Evolutionary conservation across 2,113 vertebrate species (phyloP), one percentile per base, ranked within the genome.

Genomic region (Neotragus pygmaeus): DNA sequence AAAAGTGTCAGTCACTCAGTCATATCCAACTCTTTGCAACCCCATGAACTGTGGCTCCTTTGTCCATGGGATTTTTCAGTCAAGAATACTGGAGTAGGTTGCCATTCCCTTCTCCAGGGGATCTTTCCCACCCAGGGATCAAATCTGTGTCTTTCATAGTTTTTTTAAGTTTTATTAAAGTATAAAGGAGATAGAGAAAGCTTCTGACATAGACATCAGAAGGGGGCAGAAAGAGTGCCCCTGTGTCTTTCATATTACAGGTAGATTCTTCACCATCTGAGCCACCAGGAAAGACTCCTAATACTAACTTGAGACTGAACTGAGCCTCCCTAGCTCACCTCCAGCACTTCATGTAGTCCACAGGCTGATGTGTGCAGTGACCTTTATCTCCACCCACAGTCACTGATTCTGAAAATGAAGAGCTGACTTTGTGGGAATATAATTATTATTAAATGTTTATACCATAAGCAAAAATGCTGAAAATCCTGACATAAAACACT

Each of bases 401-500:
- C 60, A 27, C 0, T 57, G 36, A 53, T 51, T 85, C 85, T 58
- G 58, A 78, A 94, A 73, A 81, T 13, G 25, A 47, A 70, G 27
- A 64, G 33, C 58, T 36, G 27, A 21, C 58, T 70, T 75, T 83
- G 25, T 60, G 51, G 30, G 53, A 86, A 94, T 73, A 58, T 86
- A 90, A 89, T 73, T 62, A 57, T 88, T 91, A 85, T 84, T 88
- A 92, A 83, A 81, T 80, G 58, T 84, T 85, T 92, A 92, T 3
- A 73, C 66, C 1, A 73, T 4, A 27, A 75, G 27, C 85, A 95
- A 90, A 55, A 92, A 86, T 83, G 55, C 60, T 47, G 45, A 92
- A 64, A 86, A 77, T 49, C 45, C 47, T 81, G 53, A 81, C n/a
- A 33, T 17, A 39, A 92, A 94, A 92, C 36, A 6, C 51, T 43